Conservation (phyloP, 2,888 invertebrate species). For the Pseudanteris insignis region DNA sequence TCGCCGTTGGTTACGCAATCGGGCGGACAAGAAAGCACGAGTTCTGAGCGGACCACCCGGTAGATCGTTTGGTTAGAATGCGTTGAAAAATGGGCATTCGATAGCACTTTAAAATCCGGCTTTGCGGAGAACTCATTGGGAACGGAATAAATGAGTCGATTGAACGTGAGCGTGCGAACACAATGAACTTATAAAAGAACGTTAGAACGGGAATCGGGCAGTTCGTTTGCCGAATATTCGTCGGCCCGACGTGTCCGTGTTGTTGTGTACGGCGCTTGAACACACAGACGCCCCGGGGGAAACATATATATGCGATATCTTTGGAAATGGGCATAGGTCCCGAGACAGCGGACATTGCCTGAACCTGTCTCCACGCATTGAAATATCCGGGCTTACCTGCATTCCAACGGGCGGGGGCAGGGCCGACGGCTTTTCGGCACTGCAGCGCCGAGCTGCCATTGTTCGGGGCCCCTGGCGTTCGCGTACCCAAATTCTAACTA, state of each 20-base stretch:
- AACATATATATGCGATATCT: constrained; percentile 61
- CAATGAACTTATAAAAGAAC: constrained; percentile 27
- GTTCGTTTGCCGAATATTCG: constrained; percentile 30
- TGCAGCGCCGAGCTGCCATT: constrained; percentile 46
- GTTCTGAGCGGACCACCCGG: no score
- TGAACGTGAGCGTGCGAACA: constrained; percentile 4
- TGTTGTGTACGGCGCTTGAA: constrained; percentile 13
- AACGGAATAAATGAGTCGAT: no score
- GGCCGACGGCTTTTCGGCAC: constrained; percentile 51
- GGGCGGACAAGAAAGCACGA: no score
- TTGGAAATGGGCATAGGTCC: constrained; percentile 64
- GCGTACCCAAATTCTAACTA: constrained; percentile 32
- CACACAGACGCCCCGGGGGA: constrained; percentile 24
- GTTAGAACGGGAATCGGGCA: constrained; percentile 18
- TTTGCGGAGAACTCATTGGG: no score
- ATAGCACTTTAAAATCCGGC: no score
- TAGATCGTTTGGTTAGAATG: no score
- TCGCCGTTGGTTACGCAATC: no score
- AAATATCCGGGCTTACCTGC: constrained; percentile 63
- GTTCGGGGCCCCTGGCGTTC: constrained; percentile 46
- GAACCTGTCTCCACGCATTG: constrained; percentile 65
- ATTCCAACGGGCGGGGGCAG: constrained; percentile 59
- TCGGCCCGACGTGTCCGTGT: constrained; percentile 12
- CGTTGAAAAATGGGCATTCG: no score
- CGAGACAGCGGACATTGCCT: constrained; percentile 59